phyloP scores from a whole-genome alignment of 2,113 vertebrate genomes.

The Hydrolagus affinis region DNA sequence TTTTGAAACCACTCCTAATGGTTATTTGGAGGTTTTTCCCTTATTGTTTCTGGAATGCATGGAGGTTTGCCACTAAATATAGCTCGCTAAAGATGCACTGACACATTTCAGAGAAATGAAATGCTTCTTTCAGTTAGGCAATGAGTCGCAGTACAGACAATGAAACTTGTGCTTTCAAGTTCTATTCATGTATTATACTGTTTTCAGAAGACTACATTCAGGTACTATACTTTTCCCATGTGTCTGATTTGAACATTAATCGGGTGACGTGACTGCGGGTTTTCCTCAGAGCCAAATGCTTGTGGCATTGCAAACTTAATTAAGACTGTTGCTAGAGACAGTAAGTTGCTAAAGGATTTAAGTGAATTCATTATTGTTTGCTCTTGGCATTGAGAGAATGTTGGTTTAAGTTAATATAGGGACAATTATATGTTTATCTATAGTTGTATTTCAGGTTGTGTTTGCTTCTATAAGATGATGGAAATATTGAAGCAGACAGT shows the following conservation, averaged over 20 bases:
- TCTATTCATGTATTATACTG: background rate
- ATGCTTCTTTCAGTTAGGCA: background rate
- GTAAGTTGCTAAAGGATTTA: background rate
- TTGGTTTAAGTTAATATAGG: background rate
- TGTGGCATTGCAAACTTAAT: background rate
- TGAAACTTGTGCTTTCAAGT: background rate
- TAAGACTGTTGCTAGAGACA: background rate
- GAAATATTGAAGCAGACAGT: background rate
- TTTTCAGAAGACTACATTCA: too few relatives aligned
- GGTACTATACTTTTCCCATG: background rate
- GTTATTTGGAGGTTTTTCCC: background rate
- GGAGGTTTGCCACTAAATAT: background rate
- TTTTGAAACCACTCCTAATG: background rate
- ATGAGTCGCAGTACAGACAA: background rate
- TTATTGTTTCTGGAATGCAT: background rate
- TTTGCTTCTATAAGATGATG: background rate
- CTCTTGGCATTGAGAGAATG: background rate
- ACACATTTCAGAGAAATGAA: background rate
- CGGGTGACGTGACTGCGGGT: background rate
- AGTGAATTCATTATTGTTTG: background rate
- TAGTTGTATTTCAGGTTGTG: background rate
- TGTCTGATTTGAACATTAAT: background rate
- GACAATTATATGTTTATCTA: background rate
- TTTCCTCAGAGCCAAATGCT: too few relatives aligned
- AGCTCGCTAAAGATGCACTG: background rate